Conservation (phyloP, 2,797 vertebrate species). For the Melopsittacus undulatus region DNA sequence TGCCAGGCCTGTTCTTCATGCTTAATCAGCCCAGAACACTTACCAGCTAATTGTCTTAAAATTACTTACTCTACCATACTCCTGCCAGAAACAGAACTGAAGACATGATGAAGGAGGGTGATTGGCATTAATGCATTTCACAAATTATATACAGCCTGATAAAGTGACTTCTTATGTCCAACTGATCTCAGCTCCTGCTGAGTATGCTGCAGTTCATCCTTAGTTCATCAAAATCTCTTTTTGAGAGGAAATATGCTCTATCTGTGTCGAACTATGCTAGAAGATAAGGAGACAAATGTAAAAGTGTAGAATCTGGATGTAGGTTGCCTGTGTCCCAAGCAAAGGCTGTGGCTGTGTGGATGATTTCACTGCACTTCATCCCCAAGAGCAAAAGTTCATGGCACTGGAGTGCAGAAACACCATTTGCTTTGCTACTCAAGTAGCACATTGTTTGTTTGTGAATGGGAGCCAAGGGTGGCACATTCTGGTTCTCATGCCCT, state of each 20-base stretch:
- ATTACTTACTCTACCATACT: not conserved
- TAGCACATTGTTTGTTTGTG: not conserved
- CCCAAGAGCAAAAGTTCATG: not conserved
- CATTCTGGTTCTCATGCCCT: not conserved
- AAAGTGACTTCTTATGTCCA: not conserved
- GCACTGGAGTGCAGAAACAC: not conserved
- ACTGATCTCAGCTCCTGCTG: not conserved
- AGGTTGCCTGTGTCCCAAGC: not conserved
- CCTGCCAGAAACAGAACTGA: not conserved
- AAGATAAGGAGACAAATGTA: not conserved
- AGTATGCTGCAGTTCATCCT: not conserved
- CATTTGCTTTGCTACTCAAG: not conserved
- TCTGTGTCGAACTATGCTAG: not conserved
- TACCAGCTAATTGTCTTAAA: not conserved
- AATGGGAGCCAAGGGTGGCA: fast-evolving
- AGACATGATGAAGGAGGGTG: not conserved
- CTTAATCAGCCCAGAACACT: not conserved
- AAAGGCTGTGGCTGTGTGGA: not conserved
- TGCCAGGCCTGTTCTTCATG: not conserved
- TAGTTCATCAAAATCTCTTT: not conserved
- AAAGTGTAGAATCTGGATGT: not conserved
- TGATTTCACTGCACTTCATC: not conserved
- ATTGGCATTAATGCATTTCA: not conserved
- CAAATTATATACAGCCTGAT: not conserved
- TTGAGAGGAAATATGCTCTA: not conserved